Evolutionary conservation across 23 tunicate genomes (phyloP), one percentile per base, ranked within the genome.

Genomic region (Ciona savignyi): DNA sequence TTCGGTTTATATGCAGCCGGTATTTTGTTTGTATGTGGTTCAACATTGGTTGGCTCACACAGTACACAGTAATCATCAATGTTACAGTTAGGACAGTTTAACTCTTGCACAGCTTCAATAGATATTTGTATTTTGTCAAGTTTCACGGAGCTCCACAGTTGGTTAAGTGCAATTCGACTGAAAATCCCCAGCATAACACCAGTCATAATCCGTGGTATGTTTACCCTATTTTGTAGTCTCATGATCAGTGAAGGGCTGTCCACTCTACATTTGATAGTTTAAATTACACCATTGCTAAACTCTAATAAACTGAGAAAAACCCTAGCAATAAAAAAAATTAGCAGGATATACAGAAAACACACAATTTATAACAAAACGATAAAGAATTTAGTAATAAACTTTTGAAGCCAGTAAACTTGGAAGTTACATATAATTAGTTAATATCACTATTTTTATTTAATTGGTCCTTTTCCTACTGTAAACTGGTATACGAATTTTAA

Each of bases 1-100:
- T 67, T 91, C 0, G 97, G 97, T 80, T 91, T 85, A 62, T 84
- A 91, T 2, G 77, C 72, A 27, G 75, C 49, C 28, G 27, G 56
- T 6, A 42, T 42, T 6, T 42, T 42, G 56, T 42, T 15, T 42
- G 56, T 42, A 42, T 9, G 56, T 6, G 9, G 9, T 42, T 42
- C 15, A 15, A 42, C 56, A 15, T 42, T 9, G 9, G 29, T 24
- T 4, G 76, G 76, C 26, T 33, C 26, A 26, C 76, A 72, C 35
- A 33, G 33, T 4, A 64, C 33, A 48, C 76, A 72, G 27, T 25
- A 25, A 27, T 33, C 76, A 4, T 48, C 76, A 21, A 25, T 48
- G 27, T 48, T 64, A 29, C 76, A 72, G 1, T 48, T 30, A 25
- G 64, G 76, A 51, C 76, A 72, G 65, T 72, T 29, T 24, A 48